Evolutionary conservation across 1,140 invertebrate genomes (phyloP), one percentile per base, ranked within the genome.

Genomic region (Drosophila tropicalis): DNA sequence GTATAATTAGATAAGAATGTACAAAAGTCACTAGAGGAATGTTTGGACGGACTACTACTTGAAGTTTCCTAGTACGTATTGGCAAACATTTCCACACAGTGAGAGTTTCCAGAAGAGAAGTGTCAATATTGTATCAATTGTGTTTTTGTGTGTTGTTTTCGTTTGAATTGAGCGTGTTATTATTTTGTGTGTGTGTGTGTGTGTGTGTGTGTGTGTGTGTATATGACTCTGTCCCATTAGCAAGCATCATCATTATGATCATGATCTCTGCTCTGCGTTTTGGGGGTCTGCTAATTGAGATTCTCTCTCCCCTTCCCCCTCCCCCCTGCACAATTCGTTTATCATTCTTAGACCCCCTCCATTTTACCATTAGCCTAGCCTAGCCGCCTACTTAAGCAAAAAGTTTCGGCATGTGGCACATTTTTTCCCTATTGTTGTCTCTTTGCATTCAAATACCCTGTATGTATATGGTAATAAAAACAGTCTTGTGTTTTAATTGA

Each of bases 361-460:
- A 25, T 25, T 25, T 0, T 25, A 3, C 25, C 25, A 25, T 25
- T 25, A 25, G 25, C 25, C 25, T 25, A 25, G 25, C 25, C 25
- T 25, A 25, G 15, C 4, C 44, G 12, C 65, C 22, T 61, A 36
- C n/a, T 62, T 29, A 54, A 60, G 74, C 75, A 47, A 47, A 17
- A 47, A 70, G 58, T 54, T 58, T 5, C 29, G 70, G 44, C 61
- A 41, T 68, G 39, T 29, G 17, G 51, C 70, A 51, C 41, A 51
- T 60, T 70, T 69, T 67, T 44, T 34, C 34, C 40, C 34, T 66
- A 36, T 19, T 69, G 36, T 32, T 70, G 61, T 15, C 19, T 64
- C 19, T 69, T 34, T 12, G 36, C 36, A 13, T 39, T 39, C 10
- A 13, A 29, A n/a, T 25, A 44, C 61, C 22, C 41, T 55, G 60